These are phyloP conservation scores for Drosophila yakuba DNA, from an alignment of 1,140 invertebrate species.

Conservation along the genomic window DNA sequence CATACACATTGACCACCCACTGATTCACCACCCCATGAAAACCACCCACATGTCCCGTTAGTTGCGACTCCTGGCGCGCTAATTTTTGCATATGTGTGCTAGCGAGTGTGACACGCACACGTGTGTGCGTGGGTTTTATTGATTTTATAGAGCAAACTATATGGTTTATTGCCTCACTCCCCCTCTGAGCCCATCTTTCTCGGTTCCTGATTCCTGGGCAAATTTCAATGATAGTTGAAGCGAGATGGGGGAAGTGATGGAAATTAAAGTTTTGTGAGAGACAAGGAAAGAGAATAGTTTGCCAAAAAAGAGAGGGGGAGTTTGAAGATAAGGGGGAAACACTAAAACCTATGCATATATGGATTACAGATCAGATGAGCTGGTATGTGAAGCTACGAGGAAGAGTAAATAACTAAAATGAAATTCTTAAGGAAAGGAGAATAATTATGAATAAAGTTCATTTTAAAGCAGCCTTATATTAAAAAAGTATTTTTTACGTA, in stretches of 20 bases:
- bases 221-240: constrained; percentile 39
- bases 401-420: neutral
- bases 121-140: constrained; percentile 68
- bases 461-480: no score
- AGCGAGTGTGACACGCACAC: constrained; percentile 34
- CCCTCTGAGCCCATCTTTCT: constrained; percentile 11
- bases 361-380: neutral
- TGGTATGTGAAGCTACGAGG: neutral
- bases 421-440: neutral
- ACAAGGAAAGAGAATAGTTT: neutral
- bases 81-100: constrained; percentile 41
- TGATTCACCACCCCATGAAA: constrained; percentile 1
- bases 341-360: neutral
- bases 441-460: neutral
- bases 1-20: constrained; percentile 16
- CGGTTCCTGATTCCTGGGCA: constrained; percentile 19
- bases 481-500: no score
- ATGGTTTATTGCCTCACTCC: constrained; percentile 27
- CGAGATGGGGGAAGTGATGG: neutral
- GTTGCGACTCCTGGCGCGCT: constrained; percentile 43
- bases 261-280: constrained; percentile 1
- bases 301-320: neutral
- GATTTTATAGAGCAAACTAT: constrained; percentile 70
- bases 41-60: constrained; percentile 29
- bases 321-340: neutral